Evolutionary conservation across 2,113 vertebrate species (phyloP).

Genomic region (Labeo rohita): DNA sequence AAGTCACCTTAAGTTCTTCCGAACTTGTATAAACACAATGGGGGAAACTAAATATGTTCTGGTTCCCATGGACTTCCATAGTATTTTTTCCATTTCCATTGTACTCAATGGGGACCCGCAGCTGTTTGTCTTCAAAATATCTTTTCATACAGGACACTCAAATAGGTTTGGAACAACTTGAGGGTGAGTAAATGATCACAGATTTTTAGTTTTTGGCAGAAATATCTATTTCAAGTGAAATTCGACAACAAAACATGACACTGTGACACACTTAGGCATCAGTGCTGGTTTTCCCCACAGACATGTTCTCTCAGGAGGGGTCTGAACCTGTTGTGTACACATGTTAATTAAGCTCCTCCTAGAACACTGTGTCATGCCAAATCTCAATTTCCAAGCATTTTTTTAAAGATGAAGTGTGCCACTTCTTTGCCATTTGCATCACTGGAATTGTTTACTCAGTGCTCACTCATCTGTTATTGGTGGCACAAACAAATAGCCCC

Average conservation of each 20-base stretch:
- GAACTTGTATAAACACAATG: background rate
- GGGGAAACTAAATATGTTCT: too few relatives aligned
- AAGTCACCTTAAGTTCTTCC: too few relatives aligned
- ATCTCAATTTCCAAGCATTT: background rate
- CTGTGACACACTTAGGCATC: background rate
- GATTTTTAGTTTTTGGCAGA: background rate
- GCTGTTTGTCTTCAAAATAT: background rate
- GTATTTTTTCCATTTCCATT: too few relatives aligned
- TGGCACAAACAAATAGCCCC: background rate
- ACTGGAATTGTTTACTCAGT: background rate
- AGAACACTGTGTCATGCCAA: constrained; percentile 19
- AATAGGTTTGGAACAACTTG: background rate
- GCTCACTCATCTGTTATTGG: background rate
- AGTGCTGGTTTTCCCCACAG: background rate
- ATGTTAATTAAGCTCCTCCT: constrained; percentile 21
- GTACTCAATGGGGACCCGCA: background rate
- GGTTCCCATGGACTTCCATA: too few relatives aligned
- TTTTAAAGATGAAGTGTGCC: background rate
- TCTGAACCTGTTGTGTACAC: background rate
- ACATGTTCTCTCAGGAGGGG: background rate
- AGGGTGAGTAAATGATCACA: background rate
- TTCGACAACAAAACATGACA: constrained; percentile 6
- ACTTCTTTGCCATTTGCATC: background rate
- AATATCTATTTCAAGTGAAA: background rate
- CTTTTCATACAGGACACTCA: background rate